Conservation (phyloP, 2,888 invertebrate species). For the Tetramorium bicarinatum region DNA sequence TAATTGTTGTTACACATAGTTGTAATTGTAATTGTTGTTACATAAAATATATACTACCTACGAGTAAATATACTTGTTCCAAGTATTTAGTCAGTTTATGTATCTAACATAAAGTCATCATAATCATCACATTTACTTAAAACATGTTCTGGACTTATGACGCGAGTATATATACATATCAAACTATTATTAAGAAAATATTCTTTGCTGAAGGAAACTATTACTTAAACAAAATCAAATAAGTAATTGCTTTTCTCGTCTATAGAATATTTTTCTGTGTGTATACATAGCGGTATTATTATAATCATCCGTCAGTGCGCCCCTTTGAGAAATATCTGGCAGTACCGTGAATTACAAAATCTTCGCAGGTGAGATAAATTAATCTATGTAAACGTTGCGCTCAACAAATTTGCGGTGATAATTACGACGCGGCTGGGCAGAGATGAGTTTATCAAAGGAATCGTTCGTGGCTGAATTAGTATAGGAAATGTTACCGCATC, state of each 20-base stretch:
- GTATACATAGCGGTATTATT: not conserved
- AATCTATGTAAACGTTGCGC: constrained; percentile 9
- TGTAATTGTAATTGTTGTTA: not conserved
- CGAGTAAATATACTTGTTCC: no score
- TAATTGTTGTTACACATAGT: not conserved
- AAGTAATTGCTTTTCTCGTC: no score
- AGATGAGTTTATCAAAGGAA: constrained; percentile 51
- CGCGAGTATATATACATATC: no score
- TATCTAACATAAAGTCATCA: no score
- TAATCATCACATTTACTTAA: no score
- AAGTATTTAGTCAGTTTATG: no score
- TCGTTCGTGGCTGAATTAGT: constrained; percentile 52
- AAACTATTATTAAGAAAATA: no score
- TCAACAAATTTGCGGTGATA: constrained; percentile 37
- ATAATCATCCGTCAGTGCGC: not conserved
- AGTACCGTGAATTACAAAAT: not conserved
- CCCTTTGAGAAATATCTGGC: not conserved
- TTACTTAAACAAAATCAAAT: no score
- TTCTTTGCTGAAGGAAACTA: no score
- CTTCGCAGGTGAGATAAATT: constrained; percentile 30
- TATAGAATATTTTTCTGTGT: no score
- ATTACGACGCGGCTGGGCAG: constrained; percentile 24
- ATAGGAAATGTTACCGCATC: constrained; percentile 61
- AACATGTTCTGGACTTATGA: no score
- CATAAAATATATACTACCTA: no score